Evolutionary conservation across 1,140 invertebrate genomes (phyloP), one percentile per base, ranked within the genome.

Genomic region (Bursaphelenchus mucronatus): DNA sequence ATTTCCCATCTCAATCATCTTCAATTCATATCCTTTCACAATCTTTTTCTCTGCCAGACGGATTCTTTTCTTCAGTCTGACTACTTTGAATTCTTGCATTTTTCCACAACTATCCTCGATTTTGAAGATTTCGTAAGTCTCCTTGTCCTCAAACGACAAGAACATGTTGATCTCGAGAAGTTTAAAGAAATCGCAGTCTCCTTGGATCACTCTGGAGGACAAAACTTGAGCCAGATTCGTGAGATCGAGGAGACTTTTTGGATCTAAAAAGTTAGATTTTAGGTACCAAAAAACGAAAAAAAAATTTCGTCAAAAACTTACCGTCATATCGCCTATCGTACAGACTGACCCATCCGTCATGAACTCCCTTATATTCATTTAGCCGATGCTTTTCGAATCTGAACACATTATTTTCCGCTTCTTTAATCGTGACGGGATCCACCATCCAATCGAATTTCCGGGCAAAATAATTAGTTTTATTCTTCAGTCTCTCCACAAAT

Each of bases 361-460:
- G 76, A 4, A 15, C 47, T 13, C 43, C 41, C 40, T 47, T 13
- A 17, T 21, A 19, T 11, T 40, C n/a, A 17, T 58, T 10, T 50
- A 57, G 41, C 19, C 45, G 30, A 5, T 68, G 0, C 21, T 40
- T n/a, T 30, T 63, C 44, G 30, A 68, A 63, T 8, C 76, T 54
- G 21, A 80, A 56, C 6, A 74, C 66, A 63, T 80, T 77, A 30
- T 51, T 41, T 51, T 78, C 78, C 9, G 71, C 72, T n/a, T 19
- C 51, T 11, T 62, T 56, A 49, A 78, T 76, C 1, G 71, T 19
- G 15, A 67, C 59, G n/a, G 70, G 49, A 57, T 78, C 76, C 49
- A 78, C 43, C 44, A 76, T 54, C 47, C 61, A 63, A 45, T 78
- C 76, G 40, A 78, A 78, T 69, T 78, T 78, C 11, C 76, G 56